Evolutionary conservation across 2,797 vertebrate genomes (phyloP), one percentile per base, ranked within the genome.

Genomic region (Anomalospiza imberbis): DNA sequence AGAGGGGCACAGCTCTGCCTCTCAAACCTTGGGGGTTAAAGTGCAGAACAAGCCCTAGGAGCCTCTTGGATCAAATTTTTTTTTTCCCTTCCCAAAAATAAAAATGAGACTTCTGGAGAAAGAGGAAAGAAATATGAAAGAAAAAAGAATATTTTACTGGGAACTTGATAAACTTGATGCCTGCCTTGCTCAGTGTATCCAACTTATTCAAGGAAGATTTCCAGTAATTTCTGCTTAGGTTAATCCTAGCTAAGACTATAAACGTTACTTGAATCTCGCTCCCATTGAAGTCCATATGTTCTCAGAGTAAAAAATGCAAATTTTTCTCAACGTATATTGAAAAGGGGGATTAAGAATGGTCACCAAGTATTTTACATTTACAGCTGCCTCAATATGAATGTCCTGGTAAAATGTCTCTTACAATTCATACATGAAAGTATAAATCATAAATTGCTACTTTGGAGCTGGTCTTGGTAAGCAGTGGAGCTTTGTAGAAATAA

Each of bases 201-300:
- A 4, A 2, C 34, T 88, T 68, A 48, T 66, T 75, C 32, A 76
- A 57, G 55, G 84, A 71, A 67, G 10, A 82, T 93, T 94, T 87
- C 50, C 51, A 89, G 53, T 73, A 24, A 82, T 94, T 94, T 92
- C 90, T 88, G 31, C 24, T 85, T 88, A 32, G 0, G 13, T 91
- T 94, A 95, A 95, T 82, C 81, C 63, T 63, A 9, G 34, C 73
- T 95, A 67, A 93, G 80, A 50, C 57, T 79, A 42, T 62, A 83
- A 91, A 58, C 0, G 0, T 63, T 48, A 34, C 18, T 81, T 17
- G 4, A 42, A 38, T 84, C 76, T 89, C 1, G 0, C 42, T 88
- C 48, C 51, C 65, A 79, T 75, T 93, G 61, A 80, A 88, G 63
- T 74, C 83, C 28, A 8, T 72, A 58, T 73, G 67, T 47, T 94